Percentiles rank a stretch among this genome's conserved stretches.
These are phyloP conservation scores for Dendrophyllia cribrosa DNA, from an alignment of 64 coral and sea anemone genomes.

Conservation along the genomic window DNA sequence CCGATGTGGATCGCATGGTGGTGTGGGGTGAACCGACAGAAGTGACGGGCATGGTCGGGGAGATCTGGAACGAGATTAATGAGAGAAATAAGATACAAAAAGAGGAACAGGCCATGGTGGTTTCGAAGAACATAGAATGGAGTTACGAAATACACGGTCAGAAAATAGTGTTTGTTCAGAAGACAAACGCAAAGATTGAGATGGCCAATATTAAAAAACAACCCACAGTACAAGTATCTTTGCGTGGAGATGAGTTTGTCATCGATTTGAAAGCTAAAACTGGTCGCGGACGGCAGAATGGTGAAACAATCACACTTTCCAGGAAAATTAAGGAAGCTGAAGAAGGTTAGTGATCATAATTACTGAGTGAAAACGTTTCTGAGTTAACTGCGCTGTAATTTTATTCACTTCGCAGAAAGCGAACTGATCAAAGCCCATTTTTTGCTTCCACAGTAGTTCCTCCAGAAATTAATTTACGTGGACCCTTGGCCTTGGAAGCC, in stretches of 20 bases:
- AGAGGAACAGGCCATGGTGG: neutral
- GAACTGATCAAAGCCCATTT: too few relatives aligned
- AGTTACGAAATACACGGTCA: slow-evolving; percentile 7
- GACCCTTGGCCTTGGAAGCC: too few relatives aligned
- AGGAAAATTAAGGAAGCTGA: slow-evolving; percentile 27
- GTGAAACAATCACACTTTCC: neutral
- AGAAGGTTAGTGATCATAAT: neutral
- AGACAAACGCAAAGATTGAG: slow-evolving; percentile 3
- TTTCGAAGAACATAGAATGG: slow-evolving; percentile 34
- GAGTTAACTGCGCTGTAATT: too few relatives aligned
- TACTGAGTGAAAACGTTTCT: too few relatives aligned
- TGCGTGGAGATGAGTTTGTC: slow-evolving; percentile 17
- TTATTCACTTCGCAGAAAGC: too few relatives aligned
- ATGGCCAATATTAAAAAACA: neutral
- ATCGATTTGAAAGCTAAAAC: slow-evolving; percentile 32
- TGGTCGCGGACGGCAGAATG: neutral
- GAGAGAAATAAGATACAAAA: slow-evolving; percentile 26
- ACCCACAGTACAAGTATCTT: neutral
- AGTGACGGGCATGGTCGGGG: slow-evolving; percentile 43
- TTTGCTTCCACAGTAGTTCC: too few relatives aligned
- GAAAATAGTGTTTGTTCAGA: neutral
- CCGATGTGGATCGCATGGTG: slow-evolving; percentile 26
- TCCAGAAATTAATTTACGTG: too few relatives aligned
- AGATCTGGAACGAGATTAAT: slow-evolving; percentile 49
- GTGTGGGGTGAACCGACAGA: slow-evolving; percentile 56